Percentiles rank a stretch among this genome's conserved stretches.
Conservation (phyloP, 2,888 invertebrate species). For the Meganola albula region DNA sequence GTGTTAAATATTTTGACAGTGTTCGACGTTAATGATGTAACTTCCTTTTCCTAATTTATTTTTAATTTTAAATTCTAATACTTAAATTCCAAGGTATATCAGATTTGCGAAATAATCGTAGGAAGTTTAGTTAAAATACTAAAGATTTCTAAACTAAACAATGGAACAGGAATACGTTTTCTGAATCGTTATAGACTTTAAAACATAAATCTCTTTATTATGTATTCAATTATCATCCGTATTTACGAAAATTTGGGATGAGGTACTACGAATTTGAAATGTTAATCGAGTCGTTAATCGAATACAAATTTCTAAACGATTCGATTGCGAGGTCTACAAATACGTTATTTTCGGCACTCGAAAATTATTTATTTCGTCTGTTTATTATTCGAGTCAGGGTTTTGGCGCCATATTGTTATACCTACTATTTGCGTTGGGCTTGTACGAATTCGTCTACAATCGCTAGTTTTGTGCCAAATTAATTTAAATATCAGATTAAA, state of each 20-base stretch:
- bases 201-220: conserved; percentile 37
- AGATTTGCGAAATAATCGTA: conserved; percentile 19
- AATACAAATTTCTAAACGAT: conserved; percentile 44
- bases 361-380: conserved; percentile 39
- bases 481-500: conserved; percentile 21
- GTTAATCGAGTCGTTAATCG: conserved; percentile 32
- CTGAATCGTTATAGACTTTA: conserved; percentile 35
- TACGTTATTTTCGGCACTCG: conserved; percentile 46
- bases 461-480: conserved; percentile 20
- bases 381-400: conserved; percentile 40
- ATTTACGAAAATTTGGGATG: conserved; percentile 61
- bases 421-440: conserved; percentile 19
- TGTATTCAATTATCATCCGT: conserved; percentile 51
- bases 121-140: conserved; percentile 17
- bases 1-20: too few relatives aligned
- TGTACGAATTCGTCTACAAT: conserved; percentile 25
- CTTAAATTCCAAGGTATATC: conserved; percentile 2
- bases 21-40: neutral
- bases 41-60: conserved; percentile 19
- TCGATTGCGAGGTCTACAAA: conserved; percentile 26
- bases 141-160: conserved; percentile 27
- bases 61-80: conserved; percentile 16
- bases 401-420: conserved; percentile 31
- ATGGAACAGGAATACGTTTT: conserved; percentile 26
- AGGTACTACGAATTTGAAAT: conserved; percentile 48